Conservation (phyloP, 1,140 invertebrate genomes). For the Drosophila athabasca region DNA sequence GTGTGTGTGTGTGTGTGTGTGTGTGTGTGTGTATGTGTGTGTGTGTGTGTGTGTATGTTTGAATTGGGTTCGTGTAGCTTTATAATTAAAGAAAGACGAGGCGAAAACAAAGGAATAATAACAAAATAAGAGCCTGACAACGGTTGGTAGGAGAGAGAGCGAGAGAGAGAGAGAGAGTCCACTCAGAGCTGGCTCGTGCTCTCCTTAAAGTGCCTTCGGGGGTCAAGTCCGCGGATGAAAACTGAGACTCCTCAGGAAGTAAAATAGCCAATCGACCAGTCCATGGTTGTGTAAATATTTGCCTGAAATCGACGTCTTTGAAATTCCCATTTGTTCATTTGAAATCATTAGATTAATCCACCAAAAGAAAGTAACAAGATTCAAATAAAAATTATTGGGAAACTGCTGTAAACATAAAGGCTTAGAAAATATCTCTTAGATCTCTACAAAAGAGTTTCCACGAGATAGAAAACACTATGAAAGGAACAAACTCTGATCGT, state of each 20-base stretch:
- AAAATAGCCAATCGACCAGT: not conserved
- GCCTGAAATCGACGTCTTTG: no score
- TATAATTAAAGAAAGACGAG: constrained; percentile 72
- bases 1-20: constrained; percentile 6
- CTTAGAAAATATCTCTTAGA: no score
- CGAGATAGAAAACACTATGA: no score
- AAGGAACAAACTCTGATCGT: no score
- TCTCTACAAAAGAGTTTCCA: no score
- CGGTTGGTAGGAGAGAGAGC: constrained; percentile 48
- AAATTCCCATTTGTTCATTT: no score
- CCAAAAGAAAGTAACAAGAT: no score
- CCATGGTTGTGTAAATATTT: no score
- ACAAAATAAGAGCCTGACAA: constrained; percentile 62
- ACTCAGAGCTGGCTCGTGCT: constrained; percentile 7
- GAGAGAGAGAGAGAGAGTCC: constrained; percentile 7
- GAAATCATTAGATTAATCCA: no score
- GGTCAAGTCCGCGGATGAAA: constrained; percentile 12
- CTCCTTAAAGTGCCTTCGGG: constrained; percentile 29
- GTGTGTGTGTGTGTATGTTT: constrained; percentile 5
- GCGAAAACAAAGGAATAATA: constrained; percentile 64
- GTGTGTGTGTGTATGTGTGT: constrained; percentile 13
- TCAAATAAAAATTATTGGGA: no score
- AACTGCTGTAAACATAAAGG: no score
- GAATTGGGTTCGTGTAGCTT: constrained; percentile 42
- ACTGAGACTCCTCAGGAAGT: no score